phyloP scores from a whole-genome alignment of 2,888 invertebrate genomes.

The Aphodius sticticus region DNA sequence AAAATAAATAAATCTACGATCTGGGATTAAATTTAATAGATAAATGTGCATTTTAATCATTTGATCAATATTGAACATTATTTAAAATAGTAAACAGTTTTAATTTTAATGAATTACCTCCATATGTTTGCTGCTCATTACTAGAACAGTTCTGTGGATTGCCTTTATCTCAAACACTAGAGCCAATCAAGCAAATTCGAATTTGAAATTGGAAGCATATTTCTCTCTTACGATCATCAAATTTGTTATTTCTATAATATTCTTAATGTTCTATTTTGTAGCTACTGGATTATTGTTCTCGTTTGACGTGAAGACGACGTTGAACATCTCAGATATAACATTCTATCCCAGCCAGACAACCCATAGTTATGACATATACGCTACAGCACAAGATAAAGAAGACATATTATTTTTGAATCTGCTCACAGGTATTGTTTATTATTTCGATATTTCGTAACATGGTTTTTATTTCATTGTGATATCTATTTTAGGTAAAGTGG shows the following conservation, averaged over 20 bases:
- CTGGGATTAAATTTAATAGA: no score
- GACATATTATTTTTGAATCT: slow-evolving; percentile 76
- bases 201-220: no score
- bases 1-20: no score
- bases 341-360: slow-evolving; percentile 77
- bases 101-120: no score
- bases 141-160: no score
- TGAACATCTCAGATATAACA: slow-evolving; percentile 75
- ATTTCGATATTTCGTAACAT: not conserved
- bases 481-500: slow-evolving; percentile 70
- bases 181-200: no score
- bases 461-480: not conserved
- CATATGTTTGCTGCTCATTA: no score
- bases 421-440: slow-evolving; percentile 64
- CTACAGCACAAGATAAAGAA: slow-evolving; percentile 75
- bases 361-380: slow-evolving; percentile 78
- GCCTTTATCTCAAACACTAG: no score
- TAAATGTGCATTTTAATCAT: no score
- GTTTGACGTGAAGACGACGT: slow-evolving; percentile 78
- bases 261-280: slow-evolving; percentile 50
- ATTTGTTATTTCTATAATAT: slow-evolving; percentile 6
- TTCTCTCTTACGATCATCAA: not conserved
- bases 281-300: slow-evolving; percentile 71
- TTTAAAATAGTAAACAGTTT: no score
- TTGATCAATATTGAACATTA: no score